Evolutionary conservation across 2,888 invertebrate species (phyloP).

Genomic region (Sphinx pinastri): DNA sequence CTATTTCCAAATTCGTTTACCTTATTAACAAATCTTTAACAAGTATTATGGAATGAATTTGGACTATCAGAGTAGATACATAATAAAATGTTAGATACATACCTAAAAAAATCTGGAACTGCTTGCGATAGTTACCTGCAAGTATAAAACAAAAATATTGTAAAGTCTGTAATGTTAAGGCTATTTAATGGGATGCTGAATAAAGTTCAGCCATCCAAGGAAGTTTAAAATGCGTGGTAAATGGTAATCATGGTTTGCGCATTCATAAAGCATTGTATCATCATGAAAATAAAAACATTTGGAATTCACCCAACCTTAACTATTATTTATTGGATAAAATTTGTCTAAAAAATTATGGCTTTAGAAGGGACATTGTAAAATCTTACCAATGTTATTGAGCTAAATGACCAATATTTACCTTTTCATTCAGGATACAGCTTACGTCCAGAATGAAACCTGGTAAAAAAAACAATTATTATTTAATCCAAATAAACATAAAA

Average conservation of each 20-base stretch:
- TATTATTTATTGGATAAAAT: background rate
- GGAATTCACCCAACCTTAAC: too few species aligned
- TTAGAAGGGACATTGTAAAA: background rate
- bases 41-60: constrained; percentile 54
- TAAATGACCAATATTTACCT: constrained; percentile 4
- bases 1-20: constrained; percentile 65
- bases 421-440: background rate
- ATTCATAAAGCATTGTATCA: constrained; percentile 81
- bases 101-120: background rate
- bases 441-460: constrained; percentile 8
- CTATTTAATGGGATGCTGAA: background rate
- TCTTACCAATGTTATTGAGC: background rate
- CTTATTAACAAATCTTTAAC: constrained; percentile 57
- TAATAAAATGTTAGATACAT: background rate
- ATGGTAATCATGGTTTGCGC: constrained; percentile 82
- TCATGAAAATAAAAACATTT: constrained; percentile 54
- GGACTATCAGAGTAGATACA: constrained; percentile 33
- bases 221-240: constrained; percentile 83
- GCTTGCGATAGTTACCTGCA: background rate
- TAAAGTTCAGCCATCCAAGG: constrained; percentile 80
- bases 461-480: constrained; percentile 26
- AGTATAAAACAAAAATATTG: background rate
- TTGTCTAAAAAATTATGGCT: background rate
- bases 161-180: background rate
- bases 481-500: background rate